phyloP scores from a whole-genome alignment of 64 coral and sea anemone genomes.

The Exaiptasia diaphana region DNA sequence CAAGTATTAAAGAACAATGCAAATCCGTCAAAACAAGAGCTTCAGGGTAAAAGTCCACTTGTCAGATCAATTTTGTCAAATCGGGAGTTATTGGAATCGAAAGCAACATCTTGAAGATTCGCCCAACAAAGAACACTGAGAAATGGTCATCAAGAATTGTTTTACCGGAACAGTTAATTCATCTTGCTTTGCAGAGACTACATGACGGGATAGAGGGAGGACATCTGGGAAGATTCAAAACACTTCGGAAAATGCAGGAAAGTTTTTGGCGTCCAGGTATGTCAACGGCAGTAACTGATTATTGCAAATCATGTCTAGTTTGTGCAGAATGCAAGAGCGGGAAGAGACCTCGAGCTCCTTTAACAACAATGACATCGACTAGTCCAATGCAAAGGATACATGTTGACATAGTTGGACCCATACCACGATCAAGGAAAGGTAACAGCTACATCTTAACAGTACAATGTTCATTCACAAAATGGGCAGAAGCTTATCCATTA shows the following conservation, averaged over 20 bases:
- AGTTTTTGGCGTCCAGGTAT: slow-evolving; percentile 24
- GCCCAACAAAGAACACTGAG: neutral
- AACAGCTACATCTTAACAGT: slow-evolving; percentile 20
- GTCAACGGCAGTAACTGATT: neutral
- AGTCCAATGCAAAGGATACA: slow-evolving; percentile 10
- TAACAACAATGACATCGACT: slow-evolving; percentile 3
- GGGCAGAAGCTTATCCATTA: too few species aligned
- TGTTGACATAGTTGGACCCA: slow-evolving; percentile 17
- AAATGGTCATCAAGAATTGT: too few species aligned
- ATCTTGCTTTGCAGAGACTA: too few species aligned
- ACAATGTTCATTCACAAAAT: neutral
- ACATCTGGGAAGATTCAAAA: slow-evolving; percentile 27
- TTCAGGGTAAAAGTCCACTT: too few species aligned
- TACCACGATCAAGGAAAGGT: neutral
- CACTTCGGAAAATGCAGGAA: slow-evolving; percentile 25
- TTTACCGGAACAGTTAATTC: neutral
- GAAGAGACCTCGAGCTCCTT: neutral
- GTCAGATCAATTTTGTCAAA: too few species aligned
- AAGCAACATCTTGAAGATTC: too few species aligned
- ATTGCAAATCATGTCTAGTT: slow-evolving; percentile 10
- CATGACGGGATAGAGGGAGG: too few species aligned
- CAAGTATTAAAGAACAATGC: too few species aligned
- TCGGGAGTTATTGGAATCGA: too few species aligned
- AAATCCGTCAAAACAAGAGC: too few species aligned
- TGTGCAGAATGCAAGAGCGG: slow-evolving; percentile 14